Percentiles rank a stretch among this genome's conserved stretches.
Evolutionary conservation across 1,140 invertebrate species (phyloP).

Genomic region (Eueides isabella): DNA sequence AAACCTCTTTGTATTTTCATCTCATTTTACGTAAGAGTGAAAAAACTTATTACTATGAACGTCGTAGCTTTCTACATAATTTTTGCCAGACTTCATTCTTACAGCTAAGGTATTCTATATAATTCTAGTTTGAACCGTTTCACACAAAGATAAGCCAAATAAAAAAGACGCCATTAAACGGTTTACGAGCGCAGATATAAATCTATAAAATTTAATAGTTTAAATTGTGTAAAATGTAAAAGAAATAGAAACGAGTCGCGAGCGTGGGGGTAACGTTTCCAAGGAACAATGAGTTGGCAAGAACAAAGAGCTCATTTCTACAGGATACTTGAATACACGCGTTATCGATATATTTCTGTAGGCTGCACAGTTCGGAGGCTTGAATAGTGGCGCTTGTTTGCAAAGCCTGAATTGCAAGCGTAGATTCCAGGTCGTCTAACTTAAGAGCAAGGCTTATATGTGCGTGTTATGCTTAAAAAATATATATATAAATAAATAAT

Average conservation of each 20-base stretch:
- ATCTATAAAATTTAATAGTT: background rate
- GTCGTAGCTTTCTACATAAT: constrained; percentile 30
- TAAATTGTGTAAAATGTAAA: constrained; percentile 14
- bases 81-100: constrained; percentile 20
- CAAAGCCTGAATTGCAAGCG: constrained; percentile 56
- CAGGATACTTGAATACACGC: constrained; percentile 51
- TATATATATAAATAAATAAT: background rate
- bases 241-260: constrained; percentile 27
- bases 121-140: background rate
- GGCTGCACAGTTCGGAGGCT: constrained; percentile 44
- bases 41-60: constrained; percentile 25
- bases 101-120: constrained; percentile 17
- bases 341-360: constrained; percentile 62
- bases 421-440: constrained; percentile 49
- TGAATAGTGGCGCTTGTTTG: constrained; percentile 55
- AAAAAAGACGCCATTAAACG: background rate
- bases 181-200: background rate
- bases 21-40: constrained; percentile 26
- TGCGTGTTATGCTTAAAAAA: constrained; percentile 13
- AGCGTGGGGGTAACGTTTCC: constrained; percentile 17
- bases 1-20: constrained; percentile 32
- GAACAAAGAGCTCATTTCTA: constrained; percentile 60
- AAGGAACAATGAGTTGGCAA: constrained; percentile 46
- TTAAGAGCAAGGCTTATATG: constrained; percentile 31
- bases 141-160: background rate